These are phyloP conservation scores for Tethea ocularis DNA, from an alignment of 2,888 invertebrate genomes.

Conservation along the genomic window DNA sequence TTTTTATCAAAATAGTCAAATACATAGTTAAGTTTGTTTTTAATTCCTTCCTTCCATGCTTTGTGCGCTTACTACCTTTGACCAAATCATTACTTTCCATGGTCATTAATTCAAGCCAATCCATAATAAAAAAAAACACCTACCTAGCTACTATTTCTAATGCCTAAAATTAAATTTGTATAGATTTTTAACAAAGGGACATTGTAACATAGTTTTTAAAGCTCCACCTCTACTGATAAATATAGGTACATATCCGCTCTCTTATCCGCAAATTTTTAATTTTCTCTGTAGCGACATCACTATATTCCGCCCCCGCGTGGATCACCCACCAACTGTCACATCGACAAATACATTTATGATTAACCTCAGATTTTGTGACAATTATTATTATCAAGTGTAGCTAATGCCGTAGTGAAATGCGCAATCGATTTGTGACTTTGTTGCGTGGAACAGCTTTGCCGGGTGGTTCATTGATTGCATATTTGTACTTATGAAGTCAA, in stretches of 20 bases:
- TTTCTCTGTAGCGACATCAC: background rate
- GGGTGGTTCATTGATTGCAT: conserved; percentile 45
- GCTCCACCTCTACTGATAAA: too few species aligned
- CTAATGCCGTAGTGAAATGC: conserved; percentile 70
- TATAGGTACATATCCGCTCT: background rate
- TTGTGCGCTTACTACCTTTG: too few species aligned
- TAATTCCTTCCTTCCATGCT: too few species aligned
- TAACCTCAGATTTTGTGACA: conserved; percentile 53
- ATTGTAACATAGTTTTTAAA: too few species aligned
- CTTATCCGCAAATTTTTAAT: background rate
- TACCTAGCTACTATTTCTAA: too few species aligned
- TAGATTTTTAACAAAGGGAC: too few species aligned
- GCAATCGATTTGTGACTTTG: conserved; percentile 60
- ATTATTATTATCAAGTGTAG: conserved; percentile 45
- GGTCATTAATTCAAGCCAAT: too few species aligned
- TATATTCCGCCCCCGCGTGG: conserved; percentile 54
- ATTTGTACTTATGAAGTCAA: conserved; percentile 12
- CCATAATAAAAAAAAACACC: too few species aligned
- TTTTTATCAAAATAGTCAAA: too few species aligned
- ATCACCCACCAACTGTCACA: conserved; percentile 62
- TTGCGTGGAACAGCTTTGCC: conserved; percentile 61
- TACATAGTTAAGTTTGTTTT: too few species aligned
- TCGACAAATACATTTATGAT: conserved; percentile 72
- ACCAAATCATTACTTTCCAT: too few species aligned
- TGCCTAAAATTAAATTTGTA: too few species aligned